These are phyloP conservation scores for Sandelia bainsii DNA, from an alignment of 2,797 vertebrate genomes.

Conservation along the genomic window DNA sequence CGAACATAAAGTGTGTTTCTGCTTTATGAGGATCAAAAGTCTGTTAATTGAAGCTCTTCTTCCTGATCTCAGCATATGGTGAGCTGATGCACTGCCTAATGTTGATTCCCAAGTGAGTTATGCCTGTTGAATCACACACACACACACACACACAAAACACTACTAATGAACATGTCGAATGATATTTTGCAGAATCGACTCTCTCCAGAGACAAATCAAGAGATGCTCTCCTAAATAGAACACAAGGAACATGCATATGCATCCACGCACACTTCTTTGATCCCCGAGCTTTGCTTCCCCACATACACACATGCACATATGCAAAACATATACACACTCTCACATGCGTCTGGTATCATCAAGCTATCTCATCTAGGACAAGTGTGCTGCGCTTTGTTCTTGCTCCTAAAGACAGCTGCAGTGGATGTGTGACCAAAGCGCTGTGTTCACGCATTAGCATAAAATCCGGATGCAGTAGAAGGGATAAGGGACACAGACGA, in stretches of 20 bases:
- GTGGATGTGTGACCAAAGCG: constrained; percentile 56
- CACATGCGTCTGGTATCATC: constrained; percentile 43
- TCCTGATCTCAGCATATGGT: constrained; percentile 75
- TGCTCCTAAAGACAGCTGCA: constrained; percentile 54
- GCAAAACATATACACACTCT: neutral
- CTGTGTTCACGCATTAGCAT: constrained; percentile 60
- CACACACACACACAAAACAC: constrained; percentile 15
- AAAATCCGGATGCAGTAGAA: constrained; percentile 41
- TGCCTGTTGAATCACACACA: constrained; percentile 47
- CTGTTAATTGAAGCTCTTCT: constrained; percentile 69
- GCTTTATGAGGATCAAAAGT: constrained; percentile 60
- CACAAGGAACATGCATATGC: constrained; percentile 42
- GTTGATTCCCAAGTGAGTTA: constrained; percentile 64
- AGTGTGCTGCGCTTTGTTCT: constrained; percentile 63
- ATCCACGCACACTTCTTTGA: constrained; percentile 40
- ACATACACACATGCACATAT: constrained; percentile 7
- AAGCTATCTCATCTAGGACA: constrained; percentile 55
- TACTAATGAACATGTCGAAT: constrained; percentile 77
- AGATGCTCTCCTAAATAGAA: constrained; percentile 52
- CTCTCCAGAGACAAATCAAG: constrained; percentile 60
- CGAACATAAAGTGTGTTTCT: neutral
- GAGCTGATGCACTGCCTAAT: constrained; percentile 68
- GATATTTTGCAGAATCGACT: constrained; percentile 66
- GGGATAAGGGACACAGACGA: constrained; percentile 34
- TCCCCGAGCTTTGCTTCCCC: constrained; percentile 34